These are phyloP conservation scores for Metalampra italica DNA, from an alignment of 2,888 invertebrate genomes.

Conservation along the genomic window DNA sequence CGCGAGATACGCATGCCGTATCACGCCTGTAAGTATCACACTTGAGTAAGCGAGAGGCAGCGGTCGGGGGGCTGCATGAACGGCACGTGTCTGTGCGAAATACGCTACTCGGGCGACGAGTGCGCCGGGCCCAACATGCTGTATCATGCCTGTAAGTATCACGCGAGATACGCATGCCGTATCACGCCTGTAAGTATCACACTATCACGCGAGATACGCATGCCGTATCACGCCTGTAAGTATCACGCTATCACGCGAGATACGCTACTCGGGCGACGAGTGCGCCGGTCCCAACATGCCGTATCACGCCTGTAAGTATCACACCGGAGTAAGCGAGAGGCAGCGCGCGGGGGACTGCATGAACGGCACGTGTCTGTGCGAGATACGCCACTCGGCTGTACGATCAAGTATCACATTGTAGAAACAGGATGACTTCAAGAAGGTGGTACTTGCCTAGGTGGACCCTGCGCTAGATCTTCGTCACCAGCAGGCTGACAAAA, in stretches of 20 bases:
- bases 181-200: background rate
- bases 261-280: slow-evolving; percentile 89
- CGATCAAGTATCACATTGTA: no score
- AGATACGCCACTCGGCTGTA: slow-evolving; percentile 92
- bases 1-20: slow-evolving; percentile 91
- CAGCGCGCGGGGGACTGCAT: slow-evolving; percentile 90
- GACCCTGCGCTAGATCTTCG: no score
- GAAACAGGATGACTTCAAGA: no score
- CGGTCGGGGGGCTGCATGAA: slow-evolving; percentile 90
- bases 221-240: no score
- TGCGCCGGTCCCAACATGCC: slow-evolving; percentile 91
- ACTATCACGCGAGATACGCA: background rate
- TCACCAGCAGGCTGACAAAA: no score
- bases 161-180: background rate
- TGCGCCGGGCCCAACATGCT: slow-evolving; percentile 91
- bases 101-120: slow-evolving; percentile 86
- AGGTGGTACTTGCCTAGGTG: no score
- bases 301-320: slow-evolving; percentile 80
- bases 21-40: slow-evolving; percentile 69
- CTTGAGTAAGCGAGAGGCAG: slow-evolving; percentile 69
- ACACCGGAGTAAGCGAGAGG: no score
- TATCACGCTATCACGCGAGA: slow-evolving; percentile 78
- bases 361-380: slow-evolving; percentile 94
- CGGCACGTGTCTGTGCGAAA: background rate
- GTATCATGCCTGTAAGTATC: slow-evolving; percentile 70